Evolutionary conservation across 2,113 vertebrate species (phyloP).

Genomic region (Artemisiospiza belli): DNA sequence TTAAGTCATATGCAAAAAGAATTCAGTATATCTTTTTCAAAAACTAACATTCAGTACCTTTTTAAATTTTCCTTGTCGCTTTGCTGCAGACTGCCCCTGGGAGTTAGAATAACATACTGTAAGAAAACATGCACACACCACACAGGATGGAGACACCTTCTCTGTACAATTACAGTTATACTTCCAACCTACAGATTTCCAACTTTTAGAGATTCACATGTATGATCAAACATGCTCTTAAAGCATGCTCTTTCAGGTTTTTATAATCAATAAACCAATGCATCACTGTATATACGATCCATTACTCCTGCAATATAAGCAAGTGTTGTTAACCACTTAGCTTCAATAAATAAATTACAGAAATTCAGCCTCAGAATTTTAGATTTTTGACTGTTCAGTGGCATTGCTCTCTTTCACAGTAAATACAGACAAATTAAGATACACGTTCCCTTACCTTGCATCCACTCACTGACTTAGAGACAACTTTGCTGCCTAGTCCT

Average conservation of each 20-base stretch:
- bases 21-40: conserved; percentile 77
- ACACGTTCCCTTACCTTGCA: not conserved
- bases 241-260: conserved; percentile 44
- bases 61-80: conserved; percentile 99
- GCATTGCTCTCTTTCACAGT: not conserved
- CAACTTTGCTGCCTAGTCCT: not conserved
- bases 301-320: conserved; percentile 31
- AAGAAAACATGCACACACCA: conserved; percentile 90
- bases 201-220: conserved; percentile 29
- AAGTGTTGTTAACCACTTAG: conserved; percentile 58
- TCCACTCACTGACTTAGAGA: not conserved
- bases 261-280: conserved; percentile 18
- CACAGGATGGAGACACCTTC: conserved; percentile 81
- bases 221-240: conserved; percentile 58
- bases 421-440: not conserved
- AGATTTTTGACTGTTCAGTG: not conserved
- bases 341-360: conserved; percentile 11
- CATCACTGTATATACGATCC: not conserved
- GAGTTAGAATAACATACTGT: conserved; percentile 99
- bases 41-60: conserved; percentile 98
- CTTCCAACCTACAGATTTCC: conserved; percentile 32
- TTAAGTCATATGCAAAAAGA: conserved; percentile 73
- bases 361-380: conserved; percentile 3
- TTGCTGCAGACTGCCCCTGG: conserved; percentile 99
- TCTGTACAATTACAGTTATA: conserved; percentile 50